phyloP scores from a whole-genome alignment of 2,113 vertebrate genomes.

The Furnarius figulus region DNA sequence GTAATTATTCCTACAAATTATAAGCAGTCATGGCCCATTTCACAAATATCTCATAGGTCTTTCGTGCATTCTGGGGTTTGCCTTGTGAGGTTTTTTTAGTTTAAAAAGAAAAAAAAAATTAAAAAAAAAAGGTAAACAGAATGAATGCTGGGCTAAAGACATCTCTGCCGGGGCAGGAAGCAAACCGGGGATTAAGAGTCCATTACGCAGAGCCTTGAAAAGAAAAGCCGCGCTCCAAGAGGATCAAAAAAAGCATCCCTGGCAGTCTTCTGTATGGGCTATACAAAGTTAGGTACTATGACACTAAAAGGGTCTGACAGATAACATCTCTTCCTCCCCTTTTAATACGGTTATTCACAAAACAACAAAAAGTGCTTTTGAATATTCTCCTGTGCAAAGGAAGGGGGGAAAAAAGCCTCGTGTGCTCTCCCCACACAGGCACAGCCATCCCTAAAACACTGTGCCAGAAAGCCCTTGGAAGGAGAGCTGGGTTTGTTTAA shows the following conservation, averaged over 20 bases:
- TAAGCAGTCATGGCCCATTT: slow-evolving; percentile 64
- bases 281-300: slow-evolving; percentile 65
- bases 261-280: slow-evolving; percentile 53
- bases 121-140: slow-evolving; percentile 14
- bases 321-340: slow-evolving; percentile 69
- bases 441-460: neutral
- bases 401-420: neutral
- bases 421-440: neutral
- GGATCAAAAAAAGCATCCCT: slow-evolving; percentile 65
- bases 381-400: slow-evolving; percentile 46
- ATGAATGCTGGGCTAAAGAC: slow-evolving; percentile 23
- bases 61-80: neutral
- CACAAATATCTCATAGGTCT: slow-evolving; percentile 57
- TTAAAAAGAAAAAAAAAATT: neutral
- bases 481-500: neutral
- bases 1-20: slow-evolving; percentile 63
- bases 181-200: slow-evolving; percentile 57
- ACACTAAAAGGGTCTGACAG: slow-evolving; percentile 71
- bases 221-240: slow-evolving; percentile 62
- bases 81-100: neutral
- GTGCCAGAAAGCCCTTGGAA: neutral
- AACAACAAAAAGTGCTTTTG: slow-evolving; percentile 62
- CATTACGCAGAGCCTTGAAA: slow-evolving; percentile 60
- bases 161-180: slow-evolving; percentile 43
- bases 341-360: slow-evolving; percentile 60